These are phyloP conservation scores for Lamellibrachia satsuma DNA, from an alignment of 2,888 invertebrate species.

Conservation along the genomic window DNA sequence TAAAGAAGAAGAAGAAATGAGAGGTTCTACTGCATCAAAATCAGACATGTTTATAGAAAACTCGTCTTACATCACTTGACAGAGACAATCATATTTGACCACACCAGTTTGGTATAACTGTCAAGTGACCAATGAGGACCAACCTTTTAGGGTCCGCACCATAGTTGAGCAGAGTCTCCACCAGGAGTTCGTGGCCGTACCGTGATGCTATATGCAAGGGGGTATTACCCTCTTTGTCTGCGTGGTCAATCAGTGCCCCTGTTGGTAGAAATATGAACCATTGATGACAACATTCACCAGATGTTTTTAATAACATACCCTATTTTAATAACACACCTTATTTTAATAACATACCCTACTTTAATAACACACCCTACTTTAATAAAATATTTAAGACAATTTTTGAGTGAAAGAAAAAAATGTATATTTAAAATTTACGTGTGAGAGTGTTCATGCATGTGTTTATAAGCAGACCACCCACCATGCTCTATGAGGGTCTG, in stretches of 20 bases:
- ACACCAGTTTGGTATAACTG: not conserved
- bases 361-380: too few relatives aligned
- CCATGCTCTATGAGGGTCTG: slow-evolving; percentile 73
- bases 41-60: too few relatives aligned
- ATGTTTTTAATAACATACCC: too few relatives aligned
- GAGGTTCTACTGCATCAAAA: too few relatives aligned
- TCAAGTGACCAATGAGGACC: slow-evolving; percentile 31
- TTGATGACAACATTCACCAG: not conserved
- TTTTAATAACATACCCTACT: too few relatives aligned
- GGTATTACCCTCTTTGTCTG: slow-evolving; percentile 73
- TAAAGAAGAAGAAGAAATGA: too few relatives aligned
- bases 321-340: too few relatives aligned
- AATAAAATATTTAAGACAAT: too few relatives aligned
- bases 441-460: slow-evolving; percentile 58
- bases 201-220: slow-evolving; percentile 75
- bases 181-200: slow-evolving; percentile 72
- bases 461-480: slow-evolving; percentile 42
- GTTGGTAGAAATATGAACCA: slow-evolving; percentile 21
- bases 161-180: slow-evolving; percentile 68
- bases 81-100: not conserved
- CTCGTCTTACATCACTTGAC: not conserved
- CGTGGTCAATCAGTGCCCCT: slow-evolving; percentile 70
- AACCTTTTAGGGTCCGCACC: slow-evolving; percentile 69
- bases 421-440: too few relatives aligned
- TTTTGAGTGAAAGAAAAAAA: too few relatives aligned